phyloP scores from a whole-genome alignment of 2,888 invertebrate genomes.

The Pammene aurita region DNA sequence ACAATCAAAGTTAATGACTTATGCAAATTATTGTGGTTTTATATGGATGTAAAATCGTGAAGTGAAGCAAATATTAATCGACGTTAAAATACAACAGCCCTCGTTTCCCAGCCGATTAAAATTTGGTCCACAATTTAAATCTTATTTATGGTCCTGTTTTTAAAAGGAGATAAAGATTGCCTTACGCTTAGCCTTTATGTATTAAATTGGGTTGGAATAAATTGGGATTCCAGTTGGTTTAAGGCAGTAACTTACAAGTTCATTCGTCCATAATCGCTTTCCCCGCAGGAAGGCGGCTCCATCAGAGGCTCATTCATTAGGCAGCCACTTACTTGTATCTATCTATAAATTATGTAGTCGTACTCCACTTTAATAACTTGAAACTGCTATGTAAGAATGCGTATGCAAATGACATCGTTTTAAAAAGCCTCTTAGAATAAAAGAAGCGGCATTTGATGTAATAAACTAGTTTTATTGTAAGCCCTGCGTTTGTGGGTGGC shows the following conservation, averaged over 20 bases:
- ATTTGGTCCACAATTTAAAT: conserved; percentile 11
- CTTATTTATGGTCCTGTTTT: conserved; percentile 22
- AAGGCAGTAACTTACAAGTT: conserved; percentile 41
- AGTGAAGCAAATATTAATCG: conserved; percentile 25
- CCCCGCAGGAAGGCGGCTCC: conserved; percentile 50
- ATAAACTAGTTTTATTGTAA: background rate
- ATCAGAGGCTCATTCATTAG: conserved; percentile 56
- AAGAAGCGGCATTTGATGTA: background rate
- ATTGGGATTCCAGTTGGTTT: conserved; percentile 24
- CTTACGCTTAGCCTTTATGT: conserved; percentile 25
- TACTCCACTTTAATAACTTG: conserved; percentile 39
- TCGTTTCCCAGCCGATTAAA: conserved; percentile 12
- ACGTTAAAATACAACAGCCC: conserved; percentile 22
- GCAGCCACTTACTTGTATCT: conserved; percentile 51
- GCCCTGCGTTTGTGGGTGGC: background rate
- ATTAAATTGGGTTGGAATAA: conserved; percentile 32
- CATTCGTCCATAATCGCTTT: conserved; percentile 54
- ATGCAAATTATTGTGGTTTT: conserved; percentile 39
- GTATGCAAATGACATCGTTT: conserved; percentile 18
- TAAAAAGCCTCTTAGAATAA: conserved; percentile 2
- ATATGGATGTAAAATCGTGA: conserved; percentile 28
- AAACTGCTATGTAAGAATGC: conserved; percentile 21
- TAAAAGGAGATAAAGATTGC: conserved; percentile 19
- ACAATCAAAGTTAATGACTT: conserved; percentile 45
- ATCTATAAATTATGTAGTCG: conserved; percentile 68